Percentiles rank a stretch among this genome's conserved stretches.
Conservation (phyloP, 2,888 invertebrate species). For the Morpho helenor region DNA sequence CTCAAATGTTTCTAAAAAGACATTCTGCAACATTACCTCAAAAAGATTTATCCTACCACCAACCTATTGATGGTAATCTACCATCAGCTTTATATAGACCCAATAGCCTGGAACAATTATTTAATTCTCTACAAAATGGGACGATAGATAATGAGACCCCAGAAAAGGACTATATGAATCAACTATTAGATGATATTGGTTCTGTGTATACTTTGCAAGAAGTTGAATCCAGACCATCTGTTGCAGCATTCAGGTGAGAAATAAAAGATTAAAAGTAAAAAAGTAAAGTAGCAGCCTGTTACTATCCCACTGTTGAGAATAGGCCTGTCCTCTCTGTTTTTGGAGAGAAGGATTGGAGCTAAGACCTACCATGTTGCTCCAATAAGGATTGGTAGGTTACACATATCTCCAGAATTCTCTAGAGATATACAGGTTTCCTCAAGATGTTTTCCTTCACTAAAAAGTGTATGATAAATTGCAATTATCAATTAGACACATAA, state of each 20-base stretch:
- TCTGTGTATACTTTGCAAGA: slow-evolving; percentile 79
- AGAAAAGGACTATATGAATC: slow-evolving; percentile 74
- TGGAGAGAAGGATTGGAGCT: too few relatives aligned
- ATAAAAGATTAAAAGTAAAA: too few relatives aligned
- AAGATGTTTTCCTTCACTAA: too few relatives aligned
- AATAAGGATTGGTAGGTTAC: too few relatives aligned
- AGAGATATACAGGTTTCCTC: too few relatives aligned
- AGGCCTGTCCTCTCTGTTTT: too few relatives aligned
- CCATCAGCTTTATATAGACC: slow-evolving; percentile 74
- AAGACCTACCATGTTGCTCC: too few relatives aligned
- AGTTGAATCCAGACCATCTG: slow-evolving; percentile 79
- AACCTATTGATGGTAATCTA: slow-evolving; percentile 74
- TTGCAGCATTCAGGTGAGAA: slow-evolving; percentile 60
- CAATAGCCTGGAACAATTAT: slow-evolving; percentile 71
- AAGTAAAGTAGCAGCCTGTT: too few relatives aligned
- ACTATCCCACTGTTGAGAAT: too few relatives aligned
- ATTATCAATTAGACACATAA: too few relatives aligned
- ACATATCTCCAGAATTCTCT: too few relatives aligned
- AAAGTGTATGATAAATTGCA: too few relatives aligned
- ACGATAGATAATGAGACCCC: slow-evolving; percentile 76
- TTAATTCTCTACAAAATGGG: slow-evolving; percentile 74
- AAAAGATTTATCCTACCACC: slow-evolving; percentile 70
- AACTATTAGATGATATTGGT: slow-evolving; percentile 71
- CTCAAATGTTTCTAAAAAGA: slow-evolving; percentile 80
- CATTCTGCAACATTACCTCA: slow-evolving; percentile 71